Evolutionary conservation across 2,888 invertebrate species (phyloP), one percentile per base, ranked within the genome.

Genomic region (Cynaeus angustus): DNA sequence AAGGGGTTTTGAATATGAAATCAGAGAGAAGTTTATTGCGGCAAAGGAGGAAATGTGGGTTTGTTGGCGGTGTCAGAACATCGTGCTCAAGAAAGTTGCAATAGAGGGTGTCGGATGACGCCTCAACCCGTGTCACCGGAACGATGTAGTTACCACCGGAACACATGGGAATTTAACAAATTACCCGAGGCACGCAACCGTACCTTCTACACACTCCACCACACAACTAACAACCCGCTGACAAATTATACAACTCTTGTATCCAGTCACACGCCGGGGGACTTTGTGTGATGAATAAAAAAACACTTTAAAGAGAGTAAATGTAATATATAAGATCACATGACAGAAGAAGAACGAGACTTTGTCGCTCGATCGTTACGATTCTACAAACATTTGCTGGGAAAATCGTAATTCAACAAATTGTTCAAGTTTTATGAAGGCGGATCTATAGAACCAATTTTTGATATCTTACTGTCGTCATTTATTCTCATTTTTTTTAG

Each of bases 101-200:
- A 53, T 66, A 61, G 53, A 55, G 72, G 61, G 61, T 72, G 70
- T 53, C 64, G 74, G 67, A 73, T 74, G 67, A 66, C 71, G 71
- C 72, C 72, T 68, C 69, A 73, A 68, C 74, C 65, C 62, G 70
- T 72, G 70, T 74, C 61, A 70, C 69, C 74, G 66, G 71, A 75
- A 74, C 73, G 72, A 74, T 74, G 72, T 72, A 72, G 72, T 75
- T 75, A 74, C 71, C 68, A 74, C 68, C 66, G 67, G 64, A 72
- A 61, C 74, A 69, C 75, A 70, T 71, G 77, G 77, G 77, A 75
- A 72, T 75, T 74, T 75, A 74, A 74, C 74, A 75, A 75, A 77
- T 77, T 77, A 75, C 75, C 64, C 67, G 62, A 55, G 65, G 66
- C 65, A 67, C 73, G 71, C 71, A 69, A 70, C 68, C 67, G 62